A percentile compares a stretch with the other conserved stretches of the same genome.
Evolutionary conservation across 2,888 invertebrate species (phyloP).

Genomic region (Drosophila colorata): DNA sequence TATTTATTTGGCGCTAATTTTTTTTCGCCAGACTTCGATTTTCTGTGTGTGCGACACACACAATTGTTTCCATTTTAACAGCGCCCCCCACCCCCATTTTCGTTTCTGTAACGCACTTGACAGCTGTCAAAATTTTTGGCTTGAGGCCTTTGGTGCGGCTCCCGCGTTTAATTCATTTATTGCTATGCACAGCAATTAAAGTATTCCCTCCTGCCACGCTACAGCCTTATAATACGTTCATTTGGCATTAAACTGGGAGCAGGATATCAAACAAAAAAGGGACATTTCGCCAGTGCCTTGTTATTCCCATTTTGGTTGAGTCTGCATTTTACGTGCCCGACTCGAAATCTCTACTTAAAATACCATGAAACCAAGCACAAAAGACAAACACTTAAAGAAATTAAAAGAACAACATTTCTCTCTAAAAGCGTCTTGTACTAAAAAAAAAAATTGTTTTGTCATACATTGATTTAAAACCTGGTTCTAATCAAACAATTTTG

Average conservation of each 20-base stretch:
- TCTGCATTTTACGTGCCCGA: conserved; percentile 35
- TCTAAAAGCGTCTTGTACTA: too few relatives aligned
- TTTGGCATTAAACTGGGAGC: too few relatives aligned
- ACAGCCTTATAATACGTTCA: too few relatives aligned
- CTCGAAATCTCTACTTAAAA: conserved; percentile 29
- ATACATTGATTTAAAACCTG: too few relatives aligned
- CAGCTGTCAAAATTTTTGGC: conserved; percentile 65
- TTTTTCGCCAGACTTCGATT: conserved; percentile 37
- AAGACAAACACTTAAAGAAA: background rate
- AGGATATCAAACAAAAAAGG: too few relatives aligned
- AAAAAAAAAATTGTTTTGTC: too few relatives aligned
- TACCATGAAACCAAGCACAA: conserved; percentile 8
- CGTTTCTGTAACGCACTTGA: conserved; percentile 59
- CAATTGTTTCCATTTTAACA: conserved; percentile 42
- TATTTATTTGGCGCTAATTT: conserved; percentile 63
- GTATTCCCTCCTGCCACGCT: conserved; percentile 2
- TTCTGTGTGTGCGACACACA: conserved; percentile 14
- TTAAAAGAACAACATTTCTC: too few relatives aligned
- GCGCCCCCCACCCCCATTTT: background rate
- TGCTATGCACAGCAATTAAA: conserved; percentile 71
- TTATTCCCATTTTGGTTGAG: conserved; percentile 53
- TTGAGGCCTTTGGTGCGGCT: conserved; percentile 24
- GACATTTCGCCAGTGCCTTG: conserved; percentile 12
- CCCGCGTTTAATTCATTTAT: conserved; percentile 63
- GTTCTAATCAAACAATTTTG: too few relatives aligned